phyloP scores from a whole-genome alignment of 2,797 vertebrate genomes.

The Simalia tracyae region DNA sequence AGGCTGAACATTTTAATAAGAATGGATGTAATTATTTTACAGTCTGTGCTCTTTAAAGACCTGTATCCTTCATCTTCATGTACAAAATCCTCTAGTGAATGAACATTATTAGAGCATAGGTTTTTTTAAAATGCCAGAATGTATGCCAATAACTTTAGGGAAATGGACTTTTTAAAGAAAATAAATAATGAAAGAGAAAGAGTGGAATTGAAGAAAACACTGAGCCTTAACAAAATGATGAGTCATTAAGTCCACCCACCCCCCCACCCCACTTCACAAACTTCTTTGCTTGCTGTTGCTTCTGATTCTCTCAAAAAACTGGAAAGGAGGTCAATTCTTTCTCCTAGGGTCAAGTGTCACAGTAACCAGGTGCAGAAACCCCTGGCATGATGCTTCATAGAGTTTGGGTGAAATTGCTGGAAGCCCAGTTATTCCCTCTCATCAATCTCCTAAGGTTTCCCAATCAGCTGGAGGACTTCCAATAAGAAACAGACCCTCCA shows the following conservation, averaged over 20 bases:
- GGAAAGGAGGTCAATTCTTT: background rate
- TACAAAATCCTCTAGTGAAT: slow-evolving; percentile 53
- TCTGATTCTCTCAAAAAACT: background rate
- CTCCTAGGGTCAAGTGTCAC: background rate
- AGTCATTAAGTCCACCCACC: background rate
- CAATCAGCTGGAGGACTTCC: background rate
- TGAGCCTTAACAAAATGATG: slow-evolving; percentile 15
- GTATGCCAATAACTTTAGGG: slow-evolving; percentile 53
- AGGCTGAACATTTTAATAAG: slow-evolving; percentile 72
- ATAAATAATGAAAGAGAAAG: slow-evolving; percentile 26
- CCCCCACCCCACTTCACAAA: background rate
- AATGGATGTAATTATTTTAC: slow-evolving; percentile 72
- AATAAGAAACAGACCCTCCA: no score
- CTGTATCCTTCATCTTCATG: slow-evolving; percentile 58
- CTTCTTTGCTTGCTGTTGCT: background rate
- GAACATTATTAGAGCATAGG: slow-evolving; percentile 57
- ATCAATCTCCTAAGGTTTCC: background rate
- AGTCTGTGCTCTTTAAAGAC: slow-evolving; percentile 65
- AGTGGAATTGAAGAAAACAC: slow-evolving; percentile 29
- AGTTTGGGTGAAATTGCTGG: no score
- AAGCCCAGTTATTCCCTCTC: no score
- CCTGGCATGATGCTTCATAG: background rate
- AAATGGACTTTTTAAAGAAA: slow-evolving; percentile 54
- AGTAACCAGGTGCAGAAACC: background rate
- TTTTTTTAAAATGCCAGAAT: slow-evolving; percentile 50